These are phyloP conservation scores for Lonchura striata DNA, from an alignment of 2,113 vertebrate genomes.

Conservation along the genomic window DNA sequence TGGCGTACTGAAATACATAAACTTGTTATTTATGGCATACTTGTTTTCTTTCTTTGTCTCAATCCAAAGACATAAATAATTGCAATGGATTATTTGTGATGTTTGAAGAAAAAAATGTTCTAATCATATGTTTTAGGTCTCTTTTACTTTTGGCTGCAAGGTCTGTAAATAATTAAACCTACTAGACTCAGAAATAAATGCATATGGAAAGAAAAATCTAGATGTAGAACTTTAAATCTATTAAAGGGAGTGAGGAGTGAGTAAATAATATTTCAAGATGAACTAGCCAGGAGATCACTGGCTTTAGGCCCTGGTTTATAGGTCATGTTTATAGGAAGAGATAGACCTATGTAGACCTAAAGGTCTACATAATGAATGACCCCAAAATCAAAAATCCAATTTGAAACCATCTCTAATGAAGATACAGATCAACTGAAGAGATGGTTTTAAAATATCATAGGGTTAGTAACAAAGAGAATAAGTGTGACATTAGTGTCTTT, in stretches of 20 bases:
- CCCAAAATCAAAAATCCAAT: background rate
- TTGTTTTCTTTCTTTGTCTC: constrained; percentile 36
- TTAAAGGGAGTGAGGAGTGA: background rate
- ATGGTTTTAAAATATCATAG: background rate
- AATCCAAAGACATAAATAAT: constrained; percentile 34
- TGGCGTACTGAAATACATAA: background rate
- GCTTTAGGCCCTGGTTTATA: background rate
- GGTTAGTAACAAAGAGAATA: background rate
- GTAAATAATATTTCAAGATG: background rate
- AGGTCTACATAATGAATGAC: background rate
- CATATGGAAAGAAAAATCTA: background rate
- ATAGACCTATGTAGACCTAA: background rate
- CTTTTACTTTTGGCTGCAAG: background rate
- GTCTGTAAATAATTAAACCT: constrained; percentile 39
- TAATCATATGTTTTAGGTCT: background rate
- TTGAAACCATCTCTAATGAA: background rate
- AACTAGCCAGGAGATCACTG: background rate
- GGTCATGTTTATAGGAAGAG: background rate
- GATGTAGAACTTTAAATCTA: background rate
- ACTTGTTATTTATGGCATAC: constrained; percentile 30
- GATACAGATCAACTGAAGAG: background rate
- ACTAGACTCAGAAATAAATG: background rate
- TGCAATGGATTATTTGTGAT: background rate
- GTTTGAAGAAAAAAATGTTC: constrained; percentile 3
- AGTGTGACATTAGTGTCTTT: background rate